phyloP scores from a whole-genome alignment of 2,113 vertebrate species.

The Polyodon spathula region DNA sequence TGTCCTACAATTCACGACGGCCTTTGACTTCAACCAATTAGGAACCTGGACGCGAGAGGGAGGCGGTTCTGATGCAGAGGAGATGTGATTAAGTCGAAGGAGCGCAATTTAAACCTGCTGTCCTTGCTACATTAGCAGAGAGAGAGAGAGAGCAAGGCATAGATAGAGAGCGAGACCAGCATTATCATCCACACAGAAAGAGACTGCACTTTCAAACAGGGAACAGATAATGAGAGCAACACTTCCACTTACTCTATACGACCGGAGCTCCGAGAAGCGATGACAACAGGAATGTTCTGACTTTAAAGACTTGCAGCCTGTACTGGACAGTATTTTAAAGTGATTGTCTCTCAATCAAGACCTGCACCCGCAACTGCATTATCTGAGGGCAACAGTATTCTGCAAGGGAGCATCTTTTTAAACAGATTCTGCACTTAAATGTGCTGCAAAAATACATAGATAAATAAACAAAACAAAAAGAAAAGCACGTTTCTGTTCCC shows the following conservation, averaged over 20 bases:
- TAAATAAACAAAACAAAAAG: too few species aligned
- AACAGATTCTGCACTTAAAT: too few species aligned
- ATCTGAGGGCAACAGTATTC: too few species aligned
- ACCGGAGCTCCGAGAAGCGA: constrained; percentile 8
- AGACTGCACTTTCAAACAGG: background rate
- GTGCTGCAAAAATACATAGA: too few species aligned
- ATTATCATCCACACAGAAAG: background rate
- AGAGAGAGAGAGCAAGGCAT: background rate
- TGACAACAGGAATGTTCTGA: constrained; percentile 11
- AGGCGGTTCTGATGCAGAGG: constrained; percentile 40
- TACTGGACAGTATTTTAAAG: too few species aligned
- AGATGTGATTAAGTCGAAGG: constrained; percentile 71
- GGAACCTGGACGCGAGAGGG: constrained; percentile 28
- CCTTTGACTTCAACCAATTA: constrained; percentile 39
- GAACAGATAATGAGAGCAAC: constrained; percentile 3
- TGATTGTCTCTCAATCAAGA: too few species aligned
- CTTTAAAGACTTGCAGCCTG: constrained; percentile 1
- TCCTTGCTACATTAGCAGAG: constrained; percentile 31
- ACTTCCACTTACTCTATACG: constrained; percentile 9
- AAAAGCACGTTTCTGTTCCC: too few species aligned
- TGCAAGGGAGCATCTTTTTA: too few species aligned
- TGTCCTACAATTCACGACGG: background rate
- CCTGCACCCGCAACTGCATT: too few species aligned
- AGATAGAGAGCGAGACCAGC: background rate
- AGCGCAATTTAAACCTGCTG: constrained; percentile 77